Base-by-base conservation (phyloP, 2,113 vertebrate genomes). In the Melanerpes aurifrons region DNA sequence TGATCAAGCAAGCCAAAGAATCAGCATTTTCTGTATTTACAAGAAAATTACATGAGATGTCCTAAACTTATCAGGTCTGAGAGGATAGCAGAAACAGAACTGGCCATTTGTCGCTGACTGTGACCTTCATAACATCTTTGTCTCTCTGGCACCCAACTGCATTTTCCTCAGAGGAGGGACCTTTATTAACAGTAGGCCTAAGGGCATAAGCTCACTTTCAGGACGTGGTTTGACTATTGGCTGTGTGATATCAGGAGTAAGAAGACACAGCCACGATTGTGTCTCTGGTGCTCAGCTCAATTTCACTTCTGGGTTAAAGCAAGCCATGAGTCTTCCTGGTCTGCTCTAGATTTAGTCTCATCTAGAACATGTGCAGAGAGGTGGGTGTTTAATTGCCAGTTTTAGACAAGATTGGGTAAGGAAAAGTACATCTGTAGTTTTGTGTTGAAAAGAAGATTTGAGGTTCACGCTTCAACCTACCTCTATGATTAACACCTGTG, bases 1-100 rank as follows among this genome's bases (percentile, higher is more conserved):
- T 25, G 9, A 6, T 64, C 40, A 73, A 80, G 85, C 12, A 59
- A 75, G 47, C n/a, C 4, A n/a, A 62, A 82, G 18, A 19, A 67
- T 32, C 47, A 70, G 15, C 3, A 0, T 56, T 64, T 84, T 19
- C 21, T 40, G 12, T 3, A 0, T 0, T 6, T 40, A 6, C 25
- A 43, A 40, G n/a, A 53, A 47, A 74, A 64, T 19, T 21, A 14
- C 4, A 7, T 20, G 7, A 53, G 25, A 14, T 8, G 6, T 32
- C 62, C 43, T 76, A n/a, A 79, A 56, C 9, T 2, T 28, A 19
- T 4, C n/a, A 71, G 61, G 12, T 10, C 21, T 22, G 20, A 83
- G 28, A 70, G 12, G 0, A 2, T 5, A 82, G 50, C 59, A 93
- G 76, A 56, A 63, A 26, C 7, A 3, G 85, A 74, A 32, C 0